Evolutionary conservation across 2,888 invertebrate genomes (phyloP).

Genomic region (Dynastes hyllus): DNA sequence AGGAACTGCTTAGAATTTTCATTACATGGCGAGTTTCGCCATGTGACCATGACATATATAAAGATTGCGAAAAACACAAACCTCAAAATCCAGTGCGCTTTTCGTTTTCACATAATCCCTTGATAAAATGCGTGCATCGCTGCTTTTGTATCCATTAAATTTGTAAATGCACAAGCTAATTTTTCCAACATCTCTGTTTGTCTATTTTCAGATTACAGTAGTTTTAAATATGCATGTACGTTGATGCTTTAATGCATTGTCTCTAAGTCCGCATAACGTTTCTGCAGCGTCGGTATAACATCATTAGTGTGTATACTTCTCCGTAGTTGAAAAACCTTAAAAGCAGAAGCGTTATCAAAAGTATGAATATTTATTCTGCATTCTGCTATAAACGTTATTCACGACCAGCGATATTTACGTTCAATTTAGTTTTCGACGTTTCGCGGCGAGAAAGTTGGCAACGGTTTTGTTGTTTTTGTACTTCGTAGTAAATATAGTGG

Average conservation of each 20-base stretch:
- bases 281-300: not conserved
- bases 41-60: no score
- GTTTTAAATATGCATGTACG: constrained; percentile 12
- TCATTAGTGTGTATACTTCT: constrained; percentile 11
- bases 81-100: no score
- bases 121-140: no score
- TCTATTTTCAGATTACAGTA: constrained; percentile 11
- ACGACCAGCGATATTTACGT: constrained; percentile 30
- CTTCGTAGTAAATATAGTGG: constrained; percentile 46
- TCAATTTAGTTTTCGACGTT: constrained; percentile 26
- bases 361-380: constrained; percentile 33
- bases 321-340: constrained; percentile 25
- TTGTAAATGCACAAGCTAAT: not conserved
- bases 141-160: not conserved
- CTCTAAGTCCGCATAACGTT: not conserved
- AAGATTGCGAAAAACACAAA: no score
- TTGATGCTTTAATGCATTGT: constrained; percentile 24
- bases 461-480: constrained; percentile 37
- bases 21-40: no score
- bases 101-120: no score
- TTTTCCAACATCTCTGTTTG: not conserved
- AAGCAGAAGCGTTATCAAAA: constrained; percentile 29
- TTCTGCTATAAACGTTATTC: constrained; percentile 28
- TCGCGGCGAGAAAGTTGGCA: constrained; percentile 39
- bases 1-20: no score